phyloP scores from a whole-genome alignment of 2,888 invertebrate genomes.

The Campoplex capitator region DNA sequence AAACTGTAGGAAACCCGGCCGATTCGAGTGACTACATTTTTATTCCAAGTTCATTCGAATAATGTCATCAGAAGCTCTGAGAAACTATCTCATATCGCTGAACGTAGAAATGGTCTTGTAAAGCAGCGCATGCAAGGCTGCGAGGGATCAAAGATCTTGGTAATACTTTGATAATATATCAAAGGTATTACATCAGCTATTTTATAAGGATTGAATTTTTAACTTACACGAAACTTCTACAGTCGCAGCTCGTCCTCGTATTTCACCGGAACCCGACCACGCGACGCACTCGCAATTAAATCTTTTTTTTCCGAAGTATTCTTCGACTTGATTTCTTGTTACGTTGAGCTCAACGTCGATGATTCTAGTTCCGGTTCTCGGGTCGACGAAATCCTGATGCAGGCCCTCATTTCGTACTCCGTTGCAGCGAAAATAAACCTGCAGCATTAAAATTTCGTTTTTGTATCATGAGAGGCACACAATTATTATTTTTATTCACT shows the following conservation, averaged over 20 bases:
- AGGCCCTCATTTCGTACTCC: conserved; percentile 85
- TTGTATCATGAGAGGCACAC: background rate
- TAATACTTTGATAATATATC: background rate
- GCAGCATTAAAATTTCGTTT: conserved; percentile 25
- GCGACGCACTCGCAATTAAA: conserved; percentile 97
- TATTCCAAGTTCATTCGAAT: too few species aligned
- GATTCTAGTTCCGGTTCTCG: conserved; percentile 93
- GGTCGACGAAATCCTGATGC: conserved; percentile 93
- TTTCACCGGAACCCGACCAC: conserved; percentile 93
- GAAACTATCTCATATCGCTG: too few species aligned
- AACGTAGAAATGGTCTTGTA: too few species aligned
- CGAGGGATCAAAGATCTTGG: background rate
- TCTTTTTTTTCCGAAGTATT: conserved; percentile 94
- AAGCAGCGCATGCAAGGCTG: background rate
- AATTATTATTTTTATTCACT: background rate
- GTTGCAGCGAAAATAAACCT: conserved; percentile 95
- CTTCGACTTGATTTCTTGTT: conserved; percentile 94
- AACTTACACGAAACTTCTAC: conserved; percentile 97
- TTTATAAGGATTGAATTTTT: conserved; percentile 43
- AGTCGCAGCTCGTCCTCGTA: conserved; percentile 93
- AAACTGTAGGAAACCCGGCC: too few species aligned
- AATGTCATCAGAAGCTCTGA: too few species aligned
- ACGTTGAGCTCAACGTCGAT: conserved; percentile 94
- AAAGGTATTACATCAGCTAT: background rate
- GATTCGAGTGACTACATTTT: background rate